phyloP scores from a whole-genome alignment of 2,888 invertebrate genomes.

The Machimus atricapillus region DNA sequence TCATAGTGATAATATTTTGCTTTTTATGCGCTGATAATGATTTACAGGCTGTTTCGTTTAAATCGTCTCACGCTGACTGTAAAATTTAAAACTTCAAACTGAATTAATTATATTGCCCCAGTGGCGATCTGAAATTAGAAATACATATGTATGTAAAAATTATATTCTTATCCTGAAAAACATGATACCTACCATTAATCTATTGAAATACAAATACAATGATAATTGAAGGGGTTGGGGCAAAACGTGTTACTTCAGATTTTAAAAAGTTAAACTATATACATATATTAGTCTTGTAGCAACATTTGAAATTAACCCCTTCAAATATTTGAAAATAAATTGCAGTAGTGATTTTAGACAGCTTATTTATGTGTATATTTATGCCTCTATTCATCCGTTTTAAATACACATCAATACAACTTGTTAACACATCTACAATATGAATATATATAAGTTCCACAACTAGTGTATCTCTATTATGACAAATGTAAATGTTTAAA shows the following conservation, averaged over 20 bases:
- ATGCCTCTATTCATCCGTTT: slow-evolving; percentile 6
- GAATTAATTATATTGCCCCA: no score
- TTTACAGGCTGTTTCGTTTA: no score
- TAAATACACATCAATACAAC: slow-evolving; percentile 38
- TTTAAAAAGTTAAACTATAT: not conserved
- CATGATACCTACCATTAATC: not conserved
- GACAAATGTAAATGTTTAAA: slow-evolving; percentile 4
- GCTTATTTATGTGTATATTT: slow-evolving; percentile 36
- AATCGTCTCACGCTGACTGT: no score
- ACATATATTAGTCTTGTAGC: not conserved
- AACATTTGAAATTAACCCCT: not conserved
- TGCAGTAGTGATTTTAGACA: not conserved
- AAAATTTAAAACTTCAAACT: no score
- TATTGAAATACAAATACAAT: not conserved
- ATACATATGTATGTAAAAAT: no score
- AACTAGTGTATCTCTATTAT: slow-evolving; percentile 16
- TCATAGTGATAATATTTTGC: not conserved
- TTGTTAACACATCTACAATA: slow-evolving; percentile 34
- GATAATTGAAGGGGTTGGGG: not conserved
- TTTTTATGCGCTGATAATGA: no score
- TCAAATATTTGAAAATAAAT: not conserved
- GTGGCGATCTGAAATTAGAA: no score
- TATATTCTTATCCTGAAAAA: not conserved
- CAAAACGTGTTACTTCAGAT: not conserved
- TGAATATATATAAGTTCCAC: slow-evolving; percentile 22